phyloP scores from a whole-genome alignment of 2,797 vertebrate genomes.

The Gallirallus australis region DNA sequence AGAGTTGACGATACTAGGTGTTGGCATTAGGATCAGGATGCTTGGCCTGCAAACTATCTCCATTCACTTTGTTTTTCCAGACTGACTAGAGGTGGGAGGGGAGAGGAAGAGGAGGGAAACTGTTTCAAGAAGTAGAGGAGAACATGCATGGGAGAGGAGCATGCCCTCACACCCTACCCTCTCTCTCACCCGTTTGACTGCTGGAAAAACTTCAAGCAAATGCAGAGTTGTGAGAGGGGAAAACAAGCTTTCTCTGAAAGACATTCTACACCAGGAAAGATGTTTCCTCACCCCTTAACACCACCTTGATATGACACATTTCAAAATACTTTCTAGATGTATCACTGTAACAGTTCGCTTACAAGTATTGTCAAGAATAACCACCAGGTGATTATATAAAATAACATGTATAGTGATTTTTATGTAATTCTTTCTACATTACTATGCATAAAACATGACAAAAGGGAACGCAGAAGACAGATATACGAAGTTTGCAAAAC shows the following conservation, averaged over 20 bases:
- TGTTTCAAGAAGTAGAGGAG: neutral
- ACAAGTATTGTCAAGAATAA: slow-evolving; percentile 53
- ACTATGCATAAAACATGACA: slow-evolving; percentile 23
- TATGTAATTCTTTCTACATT: slow-evolving; percentile 48
- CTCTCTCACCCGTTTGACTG: neutral
- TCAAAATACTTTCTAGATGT: slow-evolving; percentile 44
- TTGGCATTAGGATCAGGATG: neutral
- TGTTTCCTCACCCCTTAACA: neutral
- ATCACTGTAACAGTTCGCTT: slow-evolving; percentile 35
- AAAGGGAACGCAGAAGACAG: slow-evolving; percentile 29
- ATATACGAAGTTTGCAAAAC: slow-evolving; percentile 19
- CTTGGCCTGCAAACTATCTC: neutral
- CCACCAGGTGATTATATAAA: slow-evolving; percentile 55
- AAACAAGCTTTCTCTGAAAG: slow-evolving; percentile 4
- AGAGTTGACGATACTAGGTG: neutral
- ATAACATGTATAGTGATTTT: slow-evolving; percentile 30
- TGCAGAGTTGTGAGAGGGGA: neutral
- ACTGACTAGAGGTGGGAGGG: neutral
- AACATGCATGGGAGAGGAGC: neutral
- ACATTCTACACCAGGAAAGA: neutral
- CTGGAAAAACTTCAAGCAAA: slow-evolving; percentile 17
- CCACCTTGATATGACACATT: slow-evolving; percentile 19
- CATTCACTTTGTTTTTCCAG: neutral
- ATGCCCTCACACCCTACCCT: neutral
- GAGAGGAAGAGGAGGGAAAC: neutral